Conservation (phyloP, 2,888 invertebrate species). For the Timandra comae region DNA sequence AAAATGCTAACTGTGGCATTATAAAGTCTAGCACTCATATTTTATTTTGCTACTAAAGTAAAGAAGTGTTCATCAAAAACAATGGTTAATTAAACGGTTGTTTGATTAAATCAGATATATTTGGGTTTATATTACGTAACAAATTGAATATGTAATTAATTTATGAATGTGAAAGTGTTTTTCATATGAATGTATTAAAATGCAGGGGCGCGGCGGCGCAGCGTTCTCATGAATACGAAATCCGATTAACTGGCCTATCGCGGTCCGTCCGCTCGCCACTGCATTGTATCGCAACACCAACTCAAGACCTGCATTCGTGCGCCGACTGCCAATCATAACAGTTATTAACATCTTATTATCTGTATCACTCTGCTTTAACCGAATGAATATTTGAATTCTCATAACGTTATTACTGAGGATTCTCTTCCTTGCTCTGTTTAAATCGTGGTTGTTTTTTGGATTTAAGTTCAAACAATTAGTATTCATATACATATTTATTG, state of each 20-base stretch:
- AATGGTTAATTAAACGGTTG: too few species aligned
- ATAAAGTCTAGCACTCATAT: neutral
- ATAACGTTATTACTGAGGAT: too few species aligned
- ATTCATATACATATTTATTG: too few species aligned
- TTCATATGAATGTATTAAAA: neutral
- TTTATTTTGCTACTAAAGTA: too few species aligned
- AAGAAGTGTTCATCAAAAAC: too few species aligned
- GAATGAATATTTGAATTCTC: too few species aligned
- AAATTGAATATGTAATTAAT: neutral
- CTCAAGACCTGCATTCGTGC: conserved; percentile 12
- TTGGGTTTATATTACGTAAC: too few species aligned
- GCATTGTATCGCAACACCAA: conserved; percentile 6
- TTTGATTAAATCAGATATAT: too few species aligned
- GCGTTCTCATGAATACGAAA: conserved; percentile 39
- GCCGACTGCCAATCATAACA: conserved; percentile 41
- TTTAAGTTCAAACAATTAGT: too few species aligned
- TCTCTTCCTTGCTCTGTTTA: too few species aligned
- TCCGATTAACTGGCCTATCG: conserved; percentile 41
- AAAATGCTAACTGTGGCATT: neutral
- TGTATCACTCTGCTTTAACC: too few species aligned
- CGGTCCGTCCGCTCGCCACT: conserved; percentile 8
- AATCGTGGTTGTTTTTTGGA: too few species aligned
- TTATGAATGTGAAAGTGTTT: neutral
- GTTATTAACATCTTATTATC: conserved; percentile 41
- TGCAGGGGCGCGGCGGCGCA: conserved; percentile 9